phyloP scores from a whole-genome alignment of 2,888 invertebrate genomes.

The Octodonta nipae region DNA sequence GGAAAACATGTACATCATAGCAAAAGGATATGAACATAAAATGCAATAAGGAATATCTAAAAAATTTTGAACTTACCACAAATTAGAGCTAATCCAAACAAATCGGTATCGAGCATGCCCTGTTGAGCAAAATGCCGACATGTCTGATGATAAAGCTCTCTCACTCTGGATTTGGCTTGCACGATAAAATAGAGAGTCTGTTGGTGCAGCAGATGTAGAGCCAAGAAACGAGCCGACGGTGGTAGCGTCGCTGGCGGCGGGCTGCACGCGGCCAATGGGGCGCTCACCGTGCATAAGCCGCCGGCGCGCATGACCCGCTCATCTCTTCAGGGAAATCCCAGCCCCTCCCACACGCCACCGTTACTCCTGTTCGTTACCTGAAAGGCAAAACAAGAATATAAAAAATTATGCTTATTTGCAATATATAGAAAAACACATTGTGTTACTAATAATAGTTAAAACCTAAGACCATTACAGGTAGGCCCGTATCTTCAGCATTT shows the following conservation, averaged over 20 bases:
- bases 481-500: no score
- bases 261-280: slow-evolving; percentile 66
- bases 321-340: slow-evolving; percentile 35
- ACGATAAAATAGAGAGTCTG: slow-evolving; percentile 44
- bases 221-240: slow-evolving; percentile 51
- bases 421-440: no score
- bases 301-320: slow-evolving; percentile 40
- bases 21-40: neutral
- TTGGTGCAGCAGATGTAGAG: slow-evolving; percentile 50
- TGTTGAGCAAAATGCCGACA: slow-evolving; percentile 66
- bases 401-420: no score
- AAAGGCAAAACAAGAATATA: no score
- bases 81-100: slow-evolving; percentile 72
- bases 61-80: slow-evolving; percentile 52
- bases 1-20: no score
- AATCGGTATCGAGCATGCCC: slow-evolving; percentile 72
- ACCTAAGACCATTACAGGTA: no score
- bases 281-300: slow-evolving; percentile 64
- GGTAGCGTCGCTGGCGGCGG: slow-evolving; percentile 42
- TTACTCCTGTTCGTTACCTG: no score
- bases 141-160: slow-evolving; percentile 70
- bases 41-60: neutral
- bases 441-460: no score
- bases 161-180: slow-evolving; percentile 72
- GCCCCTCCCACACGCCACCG: slow-evolving; percentile 30